These are phyloP conservation scores for Thecophora atra DNA, from an alignment of 2,888 invertebrate species.

Conservation along the genomic window DNA sequence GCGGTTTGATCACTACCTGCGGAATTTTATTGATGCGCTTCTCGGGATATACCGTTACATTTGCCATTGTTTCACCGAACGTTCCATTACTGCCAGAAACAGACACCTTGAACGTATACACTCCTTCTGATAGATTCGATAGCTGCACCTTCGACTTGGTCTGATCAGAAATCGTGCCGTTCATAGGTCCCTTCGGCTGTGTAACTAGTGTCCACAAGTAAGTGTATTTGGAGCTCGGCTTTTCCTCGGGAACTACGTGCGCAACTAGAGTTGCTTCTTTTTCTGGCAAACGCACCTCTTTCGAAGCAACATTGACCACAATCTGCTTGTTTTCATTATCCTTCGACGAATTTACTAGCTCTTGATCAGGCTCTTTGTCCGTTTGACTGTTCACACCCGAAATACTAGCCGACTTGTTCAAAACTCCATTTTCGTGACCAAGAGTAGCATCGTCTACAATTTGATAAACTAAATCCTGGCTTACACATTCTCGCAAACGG, in stretches of 20 bases:
- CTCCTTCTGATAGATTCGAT: slow-evolving; percentile 84
- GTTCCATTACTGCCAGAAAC: slow-evolving; percentile 79
- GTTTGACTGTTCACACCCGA: slow-evolving; percentile 48
- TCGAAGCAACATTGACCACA: slow-evolving; percentile 78
- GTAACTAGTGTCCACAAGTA: slow-evolving; percentile 89
- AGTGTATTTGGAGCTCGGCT: slow-evolving; percentile 79
- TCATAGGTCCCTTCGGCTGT: slow-evolving; percentile 81
- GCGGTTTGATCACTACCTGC: slow-evolving; percentile 85
- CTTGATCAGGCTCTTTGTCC: slow-evolving; percentile 50
- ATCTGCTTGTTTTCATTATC: slow-evolving; percentile 70
- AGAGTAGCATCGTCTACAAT: slow-evolving; percentile 44
- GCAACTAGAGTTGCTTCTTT: slow-evolving; percentile 86
- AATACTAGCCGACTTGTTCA: slow-evolving; percentile 31
- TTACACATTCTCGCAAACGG: slow-evolving; percentile 63
- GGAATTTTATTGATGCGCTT: slow-evolving; percentile 86
- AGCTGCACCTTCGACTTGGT: slow-evolving; percentile 85
- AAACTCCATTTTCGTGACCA: slow-evolving; percentile 44
- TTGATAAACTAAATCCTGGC: slow-evolving; percentile 54
- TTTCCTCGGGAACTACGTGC: slow-evolving; percentile 80
- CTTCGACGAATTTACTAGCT: slow-evolving; percentile 50
- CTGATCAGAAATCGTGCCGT: slow-evolving; percentile 82
- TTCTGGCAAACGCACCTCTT: slow-evolving; percentile 82
- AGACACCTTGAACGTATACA: slow-evolving; percentile 86
- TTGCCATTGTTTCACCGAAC: slow-evolving; percentile 85
- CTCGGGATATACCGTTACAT: slow-evolving; percentile 88